phyloP scores from a whole-genome alignment of 1,140 invertebrate species.

The Nilaparvata lugens region DNA sequence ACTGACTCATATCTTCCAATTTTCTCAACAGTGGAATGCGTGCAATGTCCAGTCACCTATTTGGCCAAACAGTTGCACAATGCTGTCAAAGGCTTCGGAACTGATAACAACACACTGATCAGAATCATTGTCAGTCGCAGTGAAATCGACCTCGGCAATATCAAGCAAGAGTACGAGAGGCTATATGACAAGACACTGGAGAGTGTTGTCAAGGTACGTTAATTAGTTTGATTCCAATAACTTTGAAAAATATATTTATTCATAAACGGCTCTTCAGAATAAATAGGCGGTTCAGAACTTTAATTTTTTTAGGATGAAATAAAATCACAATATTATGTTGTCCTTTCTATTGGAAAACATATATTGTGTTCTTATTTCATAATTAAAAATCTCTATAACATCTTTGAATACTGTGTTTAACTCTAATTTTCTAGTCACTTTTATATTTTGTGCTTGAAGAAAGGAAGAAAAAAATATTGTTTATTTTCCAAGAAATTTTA shows the following conservation, averaged over 20 bases:
- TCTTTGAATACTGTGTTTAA: no score
- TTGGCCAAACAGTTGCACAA: conserved; percentile 63
- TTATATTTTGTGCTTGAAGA: no score
- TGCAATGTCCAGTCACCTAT: conserved; percentile 54
- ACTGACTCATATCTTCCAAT: conserved; percentile 7
- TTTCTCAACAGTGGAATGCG: conserved; percentile 52
- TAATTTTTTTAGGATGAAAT: conserved; percentile 1
- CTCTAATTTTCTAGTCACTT: no score
- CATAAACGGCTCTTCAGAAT: not conserved
- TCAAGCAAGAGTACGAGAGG: conserved; percentile 57
- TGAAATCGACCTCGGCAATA: conserved; percentile 60
- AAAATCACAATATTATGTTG: no score
- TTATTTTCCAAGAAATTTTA: no score
- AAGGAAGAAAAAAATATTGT: no score
- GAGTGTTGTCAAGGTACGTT: conserved; percentile 50
- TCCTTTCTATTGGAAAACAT: no score
- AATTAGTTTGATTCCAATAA: not conserved
- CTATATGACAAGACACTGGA: conserved; percentile 59
- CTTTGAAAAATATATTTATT: not conserved
- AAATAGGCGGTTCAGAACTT: no score
- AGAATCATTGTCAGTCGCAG: conserved; percentile 60
- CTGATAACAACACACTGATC: conserved; percentile 60
- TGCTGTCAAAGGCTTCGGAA: conserved; percentile 62
- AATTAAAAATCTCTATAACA: no score
- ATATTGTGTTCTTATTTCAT: no score